Evolutionary conservation across 2,797 vertebrate genomes (phyloP), one percentile per base, ranked within the genome.

Genomic region (Melanogrammus aeglefinus): DNA sequence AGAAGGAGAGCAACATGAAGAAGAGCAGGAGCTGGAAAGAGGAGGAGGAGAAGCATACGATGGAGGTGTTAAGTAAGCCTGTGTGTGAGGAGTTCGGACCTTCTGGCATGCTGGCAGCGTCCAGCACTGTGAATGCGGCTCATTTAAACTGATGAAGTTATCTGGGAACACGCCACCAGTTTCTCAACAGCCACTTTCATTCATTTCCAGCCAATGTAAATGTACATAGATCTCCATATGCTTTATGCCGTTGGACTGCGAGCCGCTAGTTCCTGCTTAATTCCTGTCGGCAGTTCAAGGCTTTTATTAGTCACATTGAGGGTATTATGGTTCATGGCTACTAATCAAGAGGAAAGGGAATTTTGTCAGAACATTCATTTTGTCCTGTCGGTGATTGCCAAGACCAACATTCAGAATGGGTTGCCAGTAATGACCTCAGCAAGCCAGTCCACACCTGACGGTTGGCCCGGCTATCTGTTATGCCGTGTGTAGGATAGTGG

Each of bases 401-500:
- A 92, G 81, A 83, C 84, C 82, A 91, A 91, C 88, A 83, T 83
- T 39, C 51, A 77, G 83, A 80, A 47, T 31, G 76, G 12, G 39
- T 76, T 88, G 90, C 91, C 91, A 91, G 76, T 84, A 87, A 89
- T 91, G 89, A 92, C 79, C 85, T 92, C 89, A 91, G 82, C 66
- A 79, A 89, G 84, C 84, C 27, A 82, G 88, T 89, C 88, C 87
- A 76, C 88, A 85, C 85, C 89, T 85, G 89, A 86, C 88, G 80
- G 79, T 79, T 80, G 80, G 78, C 81, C 81, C 81, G 84, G 74
- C 78, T 85, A 66, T 84, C 88, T 81, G 2, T 80, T 73, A 84
- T 4, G 63, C 24, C 77, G 82, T 78, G 83, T 89, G 86, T 85
- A 79, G 78, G 82, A 74, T 73, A 47, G 79, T 85, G 81, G 83